Evolutionary conservation across 2,888 invertebrate species (phyloP).

Genomic region (Petrophora chlorosata): DNA sequence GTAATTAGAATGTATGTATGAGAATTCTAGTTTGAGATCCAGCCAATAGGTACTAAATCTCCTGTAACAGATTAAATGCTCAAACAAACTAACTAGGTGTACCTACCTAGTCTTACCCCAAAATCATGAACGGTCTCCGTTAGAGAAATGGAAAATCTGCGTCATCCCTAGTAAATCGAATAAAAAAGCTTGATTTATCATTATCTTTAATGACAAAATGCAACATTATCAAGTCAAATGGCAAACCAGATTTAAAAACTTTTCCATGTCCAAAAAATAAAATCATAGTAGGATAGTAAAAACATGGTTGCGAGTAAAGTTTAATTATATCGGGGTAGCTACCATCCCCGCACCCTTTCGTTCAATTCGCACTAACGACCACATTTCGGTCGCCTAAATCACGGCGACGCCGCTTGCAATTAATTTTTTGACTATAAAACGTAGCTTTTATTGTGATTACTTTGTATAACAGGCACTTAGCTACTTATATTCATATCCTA

Average conservation of each 20-base stretch:
- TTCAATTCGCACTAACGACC: constrained; percentile 76
- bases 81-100: too few species aligned
- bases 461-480: constrained; percentile 36
- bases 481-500: constrained; percentile 16
- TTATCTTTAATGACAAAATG: constrained; percentile 20
- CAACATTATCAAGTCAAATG: too few species aligned
- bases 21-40: too few species aligned
- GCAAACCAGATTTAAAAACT: background rate
- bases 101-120: too few species aligned
- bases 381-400: constrained; percentile 74
- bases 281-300: constrained; percentile 30
- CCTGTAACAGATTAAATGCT: too few species aligned
- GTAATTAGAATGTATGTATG: too few species aligned
- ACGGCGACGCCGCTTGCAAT: constrained; percentile 73
- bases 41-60: too few species aligned
- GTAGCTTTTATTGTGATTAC: constrained; percentile 51
- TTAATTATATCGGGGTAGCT: constrained; percentile 70
- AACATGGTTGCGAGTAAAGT: constrained; percentile 51
- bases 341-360: constrained; percentile 63
- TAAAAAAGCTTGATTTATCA: constrained; percentile 20
- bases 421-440: constrained; percentile 71
- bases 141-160: too few species aligned
- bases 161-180: too few species aligned
- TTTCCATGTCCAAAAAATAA: constrained; percentile 25
- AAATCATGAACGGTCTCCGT: too few species aligned